Evolutionary conservation across 2,888 invertebrate species (phyloP).

Genomic region (Hyposoter didymator): DNA sequence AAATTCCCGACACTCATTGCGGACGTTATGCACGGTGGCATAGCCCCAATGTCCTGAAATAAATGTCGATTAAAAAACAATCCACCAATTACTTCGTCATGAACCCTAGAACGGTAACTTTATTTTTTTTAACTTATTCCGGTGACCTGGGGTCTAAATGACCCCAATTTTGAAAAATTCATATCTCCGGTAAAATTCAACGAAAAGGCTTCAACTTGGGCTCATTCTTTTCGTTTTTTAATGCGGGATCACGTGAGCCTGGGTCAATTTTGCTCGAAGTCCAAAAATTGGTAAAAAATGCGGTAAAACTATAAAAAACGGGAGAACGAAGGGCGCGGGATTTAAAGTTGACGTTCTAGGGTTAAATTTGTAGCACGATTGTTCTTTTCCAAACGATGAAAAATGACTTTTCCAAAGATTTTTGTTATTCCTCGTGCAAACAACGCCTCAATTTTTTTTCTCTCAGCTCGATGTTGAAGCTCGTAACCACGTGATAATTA

Average conservation of each 20-base stretch:
- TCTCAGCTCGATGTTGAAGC: not conserved
- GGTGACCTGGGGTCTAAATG: no score
- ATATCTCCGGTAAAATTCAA: no score
- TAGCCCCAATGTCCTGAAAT: slow-evolving; percentile 76
- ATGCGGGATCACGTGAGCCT: no score
- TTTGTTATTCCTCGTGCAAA: not conserved
- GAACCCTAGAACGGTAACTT: not conserved
- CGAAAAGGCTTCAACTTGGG: not conserved
- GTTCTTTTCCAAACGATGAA: no score
- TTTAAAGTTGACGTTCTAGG: no score
- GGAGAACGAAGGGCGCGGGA: no score
- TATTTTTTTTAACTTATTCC: no score
- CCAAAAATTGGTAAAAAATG: not conserved
- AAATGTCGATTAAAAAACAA: not conserved
- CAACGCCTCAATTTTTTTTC: slow-evolving; percentile 1
- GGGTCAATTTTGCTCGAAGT: not conserved
- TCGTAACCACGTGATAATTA: slow-evolving; percentile 26
- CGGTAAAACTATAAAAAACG: not conserved
- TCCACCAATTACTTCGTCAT: not conserved
- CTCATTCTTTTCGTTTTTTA: not conserved
- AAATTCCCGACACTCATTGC: slow-evolving; percentile 80
- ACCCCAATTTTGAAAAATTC: no score
- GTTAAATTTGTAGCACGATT: no score
- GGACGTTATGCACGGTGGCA: slow-evolving; percentile 80
- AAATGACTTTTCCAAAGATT: not conserved